These are phyloP conservation scores for Carassius auratus DNA, from an alignment of 2,113 vertebrate species.

Conservation along the genomic window DNA sequence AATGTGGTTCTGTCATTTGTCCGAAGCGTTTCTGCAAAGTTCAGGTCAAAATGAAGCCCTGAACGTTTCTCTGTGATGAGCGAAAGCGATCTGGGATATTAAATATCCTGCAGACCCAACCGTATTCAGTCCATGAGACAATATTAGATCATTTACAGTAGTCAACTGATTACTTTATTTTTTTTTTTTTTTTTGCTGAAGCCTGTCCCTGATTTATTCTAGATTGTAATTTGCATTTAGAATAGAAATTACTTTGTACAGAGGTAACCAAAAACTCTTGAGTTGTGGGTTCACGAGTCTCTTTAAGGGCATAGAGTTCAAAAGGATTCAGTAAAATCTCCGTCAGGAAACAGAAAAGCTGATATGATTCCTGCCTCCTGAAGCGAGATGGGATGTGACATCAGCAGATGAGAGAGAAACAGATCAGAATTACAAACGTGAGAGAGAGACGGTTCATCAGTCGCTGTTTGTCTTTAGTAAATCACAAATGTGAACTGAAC, in stretches of 20 bases:
- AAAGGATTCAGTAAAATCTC: not conserved
- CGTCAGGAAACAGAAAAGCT: not conserved
- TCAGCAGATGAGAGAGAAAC: not conserved
- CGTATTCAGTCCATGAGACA: not conserved
- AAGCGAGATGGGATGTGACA: not conserved
- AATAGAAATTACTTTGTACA: constrained; percentile 6
- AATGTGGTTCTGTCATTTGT: not conserved
- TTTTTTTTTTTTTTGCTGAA: not conserved
- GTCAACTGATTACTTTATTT: not conserved
- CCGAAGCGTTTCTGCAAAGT: not conserved
- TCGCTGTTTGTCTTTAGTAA: not conserved
- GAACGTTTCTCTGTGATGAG: not conserved
- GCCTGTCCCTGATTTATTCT: constrained; percentile 12
- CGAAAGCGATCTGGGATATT: not conserved
- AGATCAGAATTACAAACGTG: too few relatives aligned
- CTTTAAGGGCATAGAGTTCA: not conserved
- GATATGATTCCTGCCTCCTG: not conserved
- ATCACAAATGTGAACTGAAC: not conserved
- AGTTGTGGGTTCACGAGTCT: not conserved
- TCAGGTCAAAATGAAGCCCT: not conserved
- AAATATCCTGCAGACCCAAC: not conserved
- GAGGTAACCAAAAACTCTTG: not conserved
- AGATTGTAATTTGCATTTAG: constrained; percentile 26
- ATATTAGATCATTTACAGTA: not conserved
- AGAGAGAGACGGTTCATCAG: not conserved